A percentile compares a stretch with the other conserved stretches of the same genome.
These are phyloP conservation scores for Mesorhabditis spiculigera DNA, from an alignment of 2,888 invertebrate species.

Conservation along the genomic window DNA sequence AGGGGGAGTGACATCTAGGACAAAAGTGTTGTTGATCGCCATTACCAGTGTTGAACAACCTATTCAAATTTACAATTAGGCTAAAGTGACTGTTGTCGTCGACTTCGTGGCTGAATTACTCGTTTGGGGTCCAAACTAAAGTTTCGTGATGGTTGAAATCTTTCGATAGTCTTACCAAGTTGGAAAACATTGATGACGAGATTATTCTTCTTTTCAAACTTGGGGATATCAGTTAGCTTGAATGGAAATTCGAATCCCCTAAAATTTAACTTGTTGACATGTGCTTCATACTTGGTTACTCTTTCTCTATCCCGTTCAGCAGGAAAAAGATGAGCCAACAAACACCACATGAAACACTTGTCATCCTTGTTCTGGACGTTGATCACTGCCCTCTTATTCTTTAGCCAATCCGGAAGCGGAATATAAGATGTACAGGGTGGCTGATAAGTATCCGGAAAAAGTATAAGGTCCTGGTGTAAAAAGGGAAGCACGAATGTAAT, in stretches of 20 bases:
- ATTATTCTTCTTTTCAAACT: no score
- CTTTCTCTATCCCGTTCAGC: constrained; percentile 19
- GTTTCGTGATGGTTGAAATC: constrained; percentile 13
- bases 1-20: constrained; percentile 22
- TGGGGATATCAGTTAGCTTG: constrained; percentile 24
- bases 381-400: constrained; percentile 19
- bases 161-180: constrained; percentile 13
- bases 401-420: no score
- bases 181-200: no score
- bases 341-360: constrained; percentile 29
- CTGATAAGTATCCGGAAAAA: no score
- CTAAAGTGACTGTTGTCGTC: constrained; percentile 24
- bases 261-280: constrained; percentile 28
- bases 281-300: constrained; percentile 22
- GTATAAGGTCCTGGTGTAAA: no score
- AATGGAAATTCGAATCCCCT: constrained; percentile 20
- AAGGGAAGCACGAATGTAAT: no score
- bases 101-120: constrained; percentile 24
- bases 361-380: constrained; percentile 25
- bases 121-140: constrained; percentile 13
- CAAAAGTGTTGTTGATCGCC: constrained; percentile 25
- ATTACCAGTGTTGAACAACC: constrained; percentile 13
- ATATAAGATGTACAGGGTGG: no score
- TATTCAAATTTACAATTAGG: constrained; percentile 28
- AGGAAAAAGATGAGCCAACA: constrained; percentile 25